Percentiles rank a stretch among this genome's conserved stretches.
These are phyloP conservation scores for Sebastes itinus DNA, from an alignment of 2,797 vertebrate genomes.

Conservation along the genomic window DNA sequence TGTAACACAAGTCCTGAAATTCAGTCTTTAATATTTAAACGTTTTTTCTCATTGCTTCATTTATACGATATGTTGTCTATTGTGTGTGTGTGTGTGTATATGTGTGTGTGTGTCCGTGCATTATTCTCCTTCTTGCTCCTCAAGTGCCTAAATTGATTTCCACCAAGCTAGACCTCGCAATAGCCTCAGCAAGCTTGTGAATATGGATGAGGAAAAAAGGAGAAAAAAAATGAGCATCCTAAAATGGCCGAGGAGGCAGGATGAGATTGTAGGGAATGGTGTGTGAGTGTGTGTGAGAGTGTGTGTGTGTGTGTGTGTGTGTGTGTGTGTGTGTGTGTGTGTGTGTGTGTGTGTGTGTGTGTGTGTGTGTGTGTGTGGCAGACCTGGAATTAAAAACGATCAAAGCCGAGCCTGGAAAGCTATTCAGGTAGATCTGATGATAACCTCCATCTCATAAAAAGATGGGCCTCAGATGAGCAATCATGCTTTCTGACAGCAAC, in stretches of 20 bases:
- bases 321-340: conserved; percentile 34
- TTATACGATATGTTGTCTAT: neutral
- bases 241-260: conserved; percentile 54
- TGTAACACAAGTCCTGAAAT: neutral
- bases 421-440: conserved; percentile 82
- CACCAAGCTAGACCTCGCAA: conserved; percentile 51
- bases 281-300: conserved; percentile 15
- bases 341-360: conserved; percentile 38
- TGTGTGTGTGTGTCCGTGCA: neutral
- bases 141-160: conserved; percentile 74
- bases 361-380: conserved; percentile 18
- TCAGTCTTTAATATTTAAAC: neutral
- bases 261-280: conserved; percentile 52
- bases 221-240: conserved; percentile 43
- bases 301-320: conserved; percentile 1
- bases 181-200: conserved; percentile 65
- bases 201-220: conserved; percentile 73
- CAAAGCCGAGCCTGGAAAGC: conserved; percentile 75
- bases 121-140: conserved; percentile 39
- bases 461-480: conserved; percentile 94
- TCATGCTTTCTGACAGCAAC: conserved; percentile 86
- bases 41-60: neutral
- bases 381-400: conserved; percentile 81
- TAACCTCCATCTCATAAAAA: conserved; percentile 82
- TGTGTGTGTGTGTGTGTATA: neutral